Conservation (phyloP, 2,113 vertebrate genomes). For the Tachycineta bicolor region DNA sequence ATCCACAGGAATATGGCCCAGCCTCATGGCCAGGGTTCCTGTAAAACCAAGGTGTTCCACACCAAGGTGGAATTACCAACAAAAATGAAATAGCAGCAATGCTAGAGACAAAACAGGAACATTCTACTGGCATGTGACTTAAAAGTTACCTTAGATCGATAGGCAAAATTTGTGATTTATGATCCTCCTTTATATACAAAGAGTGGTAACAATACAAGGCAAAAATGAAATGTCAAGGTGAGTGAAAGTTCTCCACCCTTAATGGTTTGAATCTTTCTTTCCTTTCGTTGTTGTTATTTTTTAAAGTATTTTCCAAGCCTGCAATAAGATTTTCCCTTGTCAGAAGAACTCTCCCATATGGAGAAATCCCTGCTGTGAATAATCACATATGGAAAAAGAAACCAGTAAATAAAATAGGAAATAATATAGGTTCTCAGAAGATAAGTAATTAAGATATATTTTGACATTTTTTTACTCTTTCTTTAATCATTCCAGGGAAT, state of each 20-base stretch:
- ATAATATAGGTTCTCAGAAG: background rate
- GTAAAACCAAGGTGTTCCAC: background rate
- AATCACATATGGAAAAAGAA: background rate
- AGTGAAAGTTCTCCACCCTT: background rate
- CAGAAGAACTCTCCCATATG: background rate
- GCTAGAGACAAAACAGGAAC: background rate
- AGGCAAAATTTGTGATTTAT: background rate
- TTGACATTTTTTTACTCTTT: background rate
- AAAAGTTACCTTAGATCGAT: background rate
- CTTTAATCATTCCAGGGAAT: background rate
- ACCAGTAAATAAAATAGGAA: background rate
- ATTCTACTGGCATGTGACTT: background rate
- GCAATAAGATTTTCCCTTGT: background rate
- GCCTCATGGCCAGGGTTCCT: background rate
- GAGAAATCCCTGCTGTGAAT: background rate
- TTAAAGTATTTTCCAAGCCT: background rate
- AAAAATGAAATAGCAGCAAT: background rate
- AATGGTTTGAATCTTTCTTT: background rate
- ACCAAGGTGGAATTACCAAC: background rate
- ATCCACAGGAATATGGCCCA: background rate
- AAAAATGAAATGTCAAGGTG: background rate
- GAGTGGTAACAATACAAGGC: background rate
- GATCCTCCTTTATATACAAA: background rate
- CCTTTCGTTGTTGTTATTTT: background rate
- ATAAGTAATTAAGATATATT: background rate